Percentiles rank a stretch among this genome's conserved stretches.
These are phyloP conservation scores for Polypedilum pembai DNA, from an alignment of 1,140 invertebrate species.

Conservation along the genomic window DNA sequence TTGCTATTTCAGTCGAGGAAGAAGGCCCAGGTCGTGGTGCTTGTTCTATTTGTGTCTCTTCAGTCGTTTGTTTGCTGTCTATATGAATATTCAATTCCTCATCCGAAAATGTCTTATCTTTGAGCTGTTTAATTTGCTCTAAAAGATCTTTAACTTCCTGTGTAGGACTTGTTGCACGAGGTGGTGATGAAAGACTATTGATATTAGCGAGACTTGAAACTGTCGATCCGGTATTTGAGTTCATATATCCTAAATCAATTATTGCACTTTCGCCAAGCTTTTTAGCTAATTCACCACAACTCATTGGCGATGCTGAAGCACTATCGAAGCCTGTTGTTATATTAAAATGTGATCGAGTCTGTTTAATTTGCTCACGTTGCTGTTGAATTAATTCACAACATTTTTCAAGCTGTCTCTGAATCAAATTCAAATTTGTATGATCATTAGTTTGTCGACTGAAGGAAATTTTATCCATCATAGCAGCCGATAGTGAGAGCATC, in stretches of 20 bases:
- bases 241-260: conserved; percentile 32
- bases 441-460: conserved; percentile 13
- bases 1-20: conserved; percentile 1
- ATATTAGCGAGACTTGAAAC: conserved; percentile 57
- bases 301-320: conserved; percentile 32
- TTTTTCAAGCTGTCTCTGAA: conserved; percentile 34
- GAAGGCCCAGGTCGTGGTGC: background rate
- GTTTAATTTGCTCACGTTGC: conserved; percentile 31
- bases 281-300: conserved; percentile 30
- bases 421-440: background rate
- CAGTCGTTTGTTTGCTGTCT: conserved; percentile 36
- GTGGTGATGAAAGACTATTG: conserved; percentile 60
- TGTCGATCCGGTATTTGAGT: conserved; percentile 54
- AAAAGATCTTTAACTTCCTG: conserved; percentile 58
- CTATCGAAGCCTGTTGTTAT: conserved; percentile 28
- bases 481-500: background rate
- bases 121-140: conserved; percentile 60
- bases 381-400: conserved; percentile 37
- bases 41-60: background rate
- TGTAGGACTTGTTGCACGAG: conserved; percentile 67
- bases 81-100: background rate
- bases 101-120: conserved; percentile 34
- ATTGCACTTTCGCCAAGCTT: conserved; percentile 31
- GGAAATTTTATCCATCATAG: conserved; percentile 15
- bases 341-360: conserved; percentile 10